phyloP scores from a whole-genome alignment of 2,113 vertebrate genomes.

The Paradoxurus hermaphroditus region DNA sequence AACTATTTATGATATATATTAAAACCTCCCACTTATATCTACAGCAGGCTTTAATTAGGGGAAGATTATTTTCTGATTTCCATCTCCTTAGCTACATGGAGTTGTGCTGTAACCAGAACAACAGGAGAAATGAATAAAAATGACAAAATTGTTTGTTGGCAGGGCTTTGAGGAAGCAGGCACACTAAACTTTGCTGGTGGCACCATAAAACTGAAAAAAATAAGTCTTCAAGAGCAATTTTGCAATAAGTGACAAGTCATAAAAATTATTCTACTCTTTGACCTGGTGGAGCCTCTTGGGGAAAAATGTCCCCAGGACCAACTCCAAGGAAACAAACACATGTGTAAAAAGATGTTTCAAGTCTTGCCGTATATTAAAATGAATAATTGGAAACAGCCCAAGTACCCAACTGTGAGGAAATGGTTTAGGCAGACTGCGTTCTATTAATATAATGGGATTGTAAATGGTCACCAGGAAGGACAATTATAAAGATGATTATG shows the following conservation, averaged over 20 bases:
- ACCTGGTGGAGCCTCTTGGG: conserved; percentile 37
- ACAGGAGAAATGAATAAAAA: conserved; percentile 32
- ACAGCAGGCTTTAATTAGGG: not conserved
- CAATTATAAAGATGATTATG: not conserved
- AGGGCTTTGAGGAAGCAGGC: not conserved
- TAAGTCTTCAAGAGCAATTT: conserved; percentile 14
- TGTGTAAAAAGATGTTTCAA: conserved; percentile 41
- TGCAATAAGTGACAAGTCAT: conserved; percentile 61
- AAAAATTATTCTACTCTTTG: conserved; percentile 58
- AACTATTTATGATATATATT: not conserved
- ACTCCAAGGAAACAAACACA: conserved; percentile 67
- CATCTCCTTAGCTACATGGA: not conserved
- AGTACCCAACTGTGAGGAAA: conserved; percentile 52
- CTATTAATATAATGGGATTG: not conserved
- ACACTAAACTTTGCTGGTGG: conserved; percentile 36
- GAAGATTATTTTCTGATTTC: not conserved
- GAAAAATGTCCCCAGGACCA: conserved; percentile 52
- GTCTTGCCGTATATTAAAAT: conserved; percentile 31
- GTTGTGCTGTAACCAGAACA: not conserved
- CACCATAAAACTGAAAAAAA: conserved; percentile 6
- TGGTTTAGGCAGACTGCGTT: not conserved
- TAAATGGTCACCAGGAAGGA: conserved; percentile 5
- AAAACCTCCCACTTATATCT: not conserved
- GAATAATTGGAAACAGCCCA: conserved; percentile 35
- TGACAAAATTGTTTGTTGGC: conserved; percentile 23